Base-by-base conservation (phyloP, 2,797 vertebrate genomes). In the Melanotaenia trifasciata region DNA sequence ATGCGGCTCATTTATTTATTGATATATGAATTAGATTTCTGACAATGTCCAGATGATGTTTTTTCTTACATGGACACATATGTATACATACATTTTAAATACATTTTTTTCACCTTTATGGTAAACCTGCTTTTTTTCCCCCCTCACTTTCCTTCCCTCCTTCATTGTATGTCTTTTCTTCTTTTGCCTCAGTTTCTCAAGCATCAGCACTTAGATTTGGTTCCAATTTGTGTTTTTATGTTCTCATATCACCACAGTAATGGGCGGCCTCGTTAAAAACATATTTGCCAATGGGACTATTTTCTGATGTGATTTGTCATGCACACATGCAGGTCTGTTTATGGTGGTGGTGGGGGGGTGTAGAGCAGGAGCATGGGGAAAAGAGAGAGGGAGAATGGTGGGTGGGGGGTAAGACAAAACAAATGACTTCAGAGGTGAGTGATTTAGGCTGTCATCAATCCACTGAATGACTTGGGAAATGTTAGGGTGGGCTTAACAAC, bases 201-300 rank as follows among this genome's bases (percentile, higher is more conserved):
- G 88, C 88, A 90, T 91, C 91, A 91, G 79, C 79, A 84, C 80
- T 81, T 87, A 89, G 89, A 88, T 93, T 91, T 93, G 90, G 93
- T 93, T 92, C 85, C 86, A 93, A 91, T 94, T 95, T 93, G 84
- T 92, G 74, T 86, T 93, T 89, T 87, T 83, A 87, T 85, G 87
- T 91, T 90, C 87, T 88, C 89, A 85, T 88, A 92, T 92, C 90
- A 87, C 83, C 81, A 84, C 82, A 86, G 89, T 93, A 95, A 94
- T 95, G 91, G 91, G 83, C 62, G 84, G 76, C 75, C 92, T 94
- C 92, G 78, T 94, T 95, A 94, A 94, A 95, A 94, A 92, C 84
- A 90, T 88, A 94, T 94, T 94, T 94, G 87, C 90, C 83, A 87
- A 71, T 13, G 64, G 70, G 70, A 90, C 86, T 93, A 77, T 92